Evolutionary conservation across 2,113 vertebrate genomes (phyloP), one percentile per base, ranked within the genome.

Genomic region (Numida meleagris): DNA sequence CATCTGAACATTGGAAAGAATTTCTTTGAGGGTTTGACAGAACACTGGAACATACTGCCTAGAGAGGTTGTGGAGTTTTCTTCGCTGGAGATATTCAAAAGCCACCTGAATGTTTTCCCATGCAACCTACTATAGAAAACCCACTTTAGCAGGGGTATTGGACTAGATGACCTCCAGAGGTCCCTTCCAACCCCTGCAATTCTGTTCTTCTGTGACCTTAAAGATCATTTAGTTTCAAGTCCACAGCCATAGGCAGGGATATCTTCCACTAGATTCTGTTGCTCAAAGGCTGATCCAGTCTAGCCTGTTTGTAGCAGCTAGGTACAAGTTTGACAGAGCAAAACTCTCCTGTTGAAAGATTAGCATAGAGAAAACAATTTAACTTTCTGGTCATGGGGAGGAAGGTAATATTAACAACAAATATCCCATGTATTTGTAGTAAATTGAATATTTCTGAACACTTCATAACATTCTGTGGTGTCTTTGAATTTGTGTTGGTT

Each of bases 391-490:
- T 73, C 11, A 23, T 38, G 36, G 4, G 4, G n/a, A 62, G 5
- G 23, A 48, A 70, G 3, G 1, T 76, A 42, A 50, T 53, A 20
- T 48, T 68, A 38, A 59, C 24, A 50, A 21, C 25, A 33, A 86
- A 29, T 3, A 19, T 24, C 14, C 16, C 1, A 0, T 50, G 16
- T 51, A 19, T 53, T 65, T 77, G 25, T 51, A 19, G 42, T 57
- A 77, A 92, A 71, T 10, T 0, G 4, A 12, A 18, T 11, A 4
- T 8, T 6, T 70, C 4, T 38, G 45, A 53, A 36, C 1, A 12
- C 3, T 43, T 80, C 27, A 12, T 11, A 74, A 10, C 0, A 0
- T 45, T 75, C 24, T 45, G 71, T 43, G 6, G 2, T 48, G 12
- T 42, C 3, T 86, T 67, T 63, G 24, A 45, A n/a, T 53, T 57